These are phyloP conservation scores for Benitochromis conjunctus DNA, from an alignment of 2,113 vertebrate species.

Conservation along the genomic window DNA sequence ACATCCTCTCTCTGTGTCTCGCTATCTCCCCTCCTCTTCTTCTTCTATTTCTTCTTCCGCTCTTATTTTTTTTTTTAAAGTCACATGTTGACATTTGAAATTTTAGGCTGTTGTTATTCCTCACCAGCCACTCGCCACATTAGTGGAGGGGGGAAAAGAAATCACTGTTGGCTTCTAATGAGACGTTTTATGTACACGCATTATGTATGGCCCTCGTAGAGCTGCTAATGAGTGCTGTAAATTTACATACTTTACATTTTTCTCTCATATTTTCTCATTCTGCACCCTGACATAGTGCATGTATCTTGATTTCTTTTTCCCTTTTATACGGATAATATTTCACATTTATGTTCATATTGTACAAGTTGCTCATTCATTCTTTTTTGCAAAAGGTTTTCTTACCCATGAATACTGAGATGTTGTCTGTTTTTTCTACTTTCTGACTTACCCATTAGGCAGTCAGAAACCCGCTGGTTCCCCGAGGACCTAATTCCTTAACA, in stretches of 20 bases:
- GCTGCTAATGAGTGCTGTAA: constrained; percentile 19
- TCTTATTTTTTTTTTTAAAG: not conserved
- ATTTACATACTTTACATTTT: constrained; percentile 9
- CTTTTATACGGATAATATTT: constrained; percentile 3
- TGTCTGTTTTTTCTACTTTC: not conserved
- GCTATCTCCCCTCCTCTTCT: not conserved
- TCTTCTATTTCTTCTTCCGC: not conserved
- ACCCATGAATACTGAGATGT: not conserved
- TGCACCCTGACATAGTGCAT: not conserved
- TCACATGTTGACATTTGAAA: constrained; percentile 15
- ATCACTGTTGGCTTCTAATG: constrained; percentile 2
- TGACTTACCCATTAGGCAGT: not conserved
- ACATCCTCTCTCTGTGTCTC: constrained; percentile 23
- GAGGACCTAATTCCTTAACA: not conserved
- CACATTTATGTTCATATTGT: not conserved
- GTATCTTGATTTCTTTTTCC: not conserved
- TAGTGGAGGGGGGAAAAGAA: not conserved
- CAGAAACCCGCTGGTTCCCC: not conserved
- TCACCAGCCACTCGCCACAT: not conserved
- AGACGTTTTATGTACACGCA: constrained; percentile 20
- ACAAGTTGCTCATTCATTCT: not conserved
- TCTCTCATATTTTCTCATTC: not conserved
- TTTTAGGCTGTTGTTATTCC: not conserved
- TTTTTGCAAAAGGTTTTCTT: not conserved
- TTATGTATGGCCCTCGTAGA: not conserved